Evolutionary conservation across 2,888 invertebrate genomes (phyloP).

Genomic region (Microlaimidae sp.): DNA sequence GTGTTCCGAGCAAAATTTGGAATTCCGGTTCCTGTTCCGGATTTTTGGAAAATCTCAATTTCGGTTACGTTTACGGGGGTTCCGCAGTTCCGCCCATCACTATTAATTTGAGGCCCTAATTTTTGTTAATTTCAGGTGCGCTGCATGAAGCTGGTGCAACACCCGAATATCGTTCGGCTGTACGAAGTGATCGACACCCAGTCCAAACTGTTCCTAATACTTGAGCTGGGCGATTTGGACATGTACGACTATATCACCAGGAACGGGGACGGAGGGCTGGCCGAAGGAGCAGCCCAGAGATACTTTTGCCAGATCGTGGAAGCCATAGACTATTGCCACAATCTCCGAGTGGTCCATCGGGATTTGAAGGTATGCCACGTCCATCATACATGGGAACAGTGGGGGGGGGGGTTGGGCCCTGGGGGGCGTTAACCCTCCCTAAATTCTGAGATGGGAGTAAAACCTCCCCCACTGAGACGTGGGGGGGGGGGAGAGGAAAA

Average conservation of each 20-base stretch:
- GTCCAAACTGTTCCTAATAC: slow-evolving; percentile 63
- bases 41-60: too few relatives aligned
- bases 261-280: slow-evolving; percentile 52
- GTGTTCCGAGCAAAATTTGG: too few relatives aligned
- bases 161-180: slow-evolving; percentile 89
- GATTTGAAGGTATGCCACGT: slow-evolving; percentile 57
- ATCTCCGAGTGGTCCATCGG: slow-evolving; percentile 65
- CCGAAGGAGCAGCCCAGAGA: slow-evolving; percentile 46
- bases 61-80: too few relatives aligned
- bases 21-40: too few relatives aligned
- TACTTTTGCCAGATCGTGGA: slow-evolving; percentile 91
- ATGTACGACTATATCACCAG: slow-evolving; percentile 95
- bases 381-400: background rate
- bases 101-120: too few relatives aligned
- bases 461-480: background rate
- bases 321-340: slow-evolving; percentile 92
- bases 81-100: too few relatives aligned
- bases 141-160: slow-evolving; percentile 97
- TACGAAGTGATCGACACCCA: slow-evolving; percentile 99
- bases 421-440: too few relatives aligned
- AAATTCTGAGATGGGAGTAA: too few relatives aligned
- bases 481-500: background rate
- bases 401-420: background rate
- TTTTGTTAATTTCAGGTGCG: slow-evolving; percentile 54
- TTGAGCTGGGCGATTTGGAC: slow-evolving; percentile 95